A percentile compares a stretch with the other conserved stretches of the same genome.
These are phyloP conservation scores for Montipora cactus DNA, from an alignment of 64 coral and sea anemone genomes.

Conservation along the genomic window DNA sequence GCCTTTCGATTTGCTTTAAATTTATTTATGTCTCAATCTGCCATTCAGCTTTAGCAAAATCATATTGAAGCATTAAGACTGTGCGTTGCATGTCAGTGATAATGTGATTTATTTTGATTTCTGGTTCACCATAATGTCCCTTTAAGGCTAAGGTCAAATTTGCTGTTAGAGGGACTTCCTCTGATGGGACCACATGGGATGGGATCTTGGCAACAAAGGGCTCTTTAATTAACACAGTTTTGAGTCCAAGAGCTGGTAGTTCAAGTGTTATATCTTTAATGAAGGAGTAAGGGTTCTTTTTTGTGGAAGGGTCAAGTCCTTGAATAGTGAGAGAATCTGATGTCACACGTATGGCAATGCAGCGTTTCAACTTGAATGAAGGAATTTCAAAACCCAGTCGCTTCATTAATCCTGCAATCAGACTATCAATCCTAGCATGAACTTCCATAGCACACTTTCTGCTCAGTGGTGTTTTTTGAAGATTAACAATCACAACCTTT, in stretches of 20 bases:
- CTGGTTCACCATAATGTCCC: constrained; percentile 74
- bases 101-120: constrained; percentile 61
- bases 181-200: constrained; percentile 12
- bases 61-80: constrained; percentile 35
- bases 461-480: constrained; percentile 74
- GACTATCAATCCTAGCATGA: constrained; percentile 57
- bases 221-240: constrained; percentile 50
- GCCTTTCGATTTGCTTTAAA: not conserved
- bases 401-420: constrained; percentile 61
- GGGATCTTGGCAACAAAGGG: constrained; percentile 68
- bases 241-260: constrained; percentile 23
- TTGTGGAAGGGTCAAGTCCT: constrained; percentile 44
- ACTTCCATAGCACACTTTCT: constrained; percentile 72
- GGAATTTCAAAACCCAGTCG: constrained; percentile 49
- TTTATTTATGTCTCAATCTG: not conserved
- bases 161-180: constrained; percentile 37
- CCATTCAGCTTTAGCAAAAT: constrained; percentile 28
- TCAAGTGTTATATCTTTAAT: constrained; percentile 46
- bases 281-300: constrained; percentile 59
- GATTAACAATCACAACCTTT: constrained; percentile 73
- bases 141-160: constrained; percentile 57
- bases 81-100: constrained; percentile 41
- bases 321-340: constrained; percentile 57
- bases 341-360: constrained; percentile 44
- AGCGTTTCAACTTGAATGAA: constrained; percentile 60